Percentiles rank a stretch among this genome's conserved stretches.
phyloP scores from a whole-genome alignment of 1,140 invertebrate genomes.

The Drosophila rufa region DNA sequence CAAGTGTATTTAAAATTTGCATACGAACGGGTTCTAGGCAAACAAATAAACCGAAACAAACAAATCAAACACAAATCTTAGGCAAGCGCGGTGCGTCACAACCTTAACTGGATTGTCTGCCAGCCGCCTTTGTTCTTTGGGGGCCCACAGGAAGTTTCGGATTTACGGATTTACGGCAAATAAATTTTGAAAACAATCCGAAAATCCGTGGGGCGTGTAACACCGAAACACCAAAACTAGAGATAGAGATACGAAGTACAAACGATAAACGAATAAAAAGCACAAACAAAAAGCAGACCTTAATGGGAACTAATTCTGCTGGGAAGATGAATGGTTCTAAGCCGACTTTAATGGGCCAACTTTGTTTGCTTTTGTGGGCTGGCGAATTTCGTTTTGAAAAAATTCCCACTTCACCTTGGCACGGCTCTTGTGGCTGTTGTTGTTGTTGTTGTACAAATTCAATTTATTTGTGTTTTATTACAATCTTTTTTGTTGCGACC shows the following conservation, averaged over 20 bases:
- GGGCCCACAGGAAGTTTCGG: slow-evolving; percentile 53
- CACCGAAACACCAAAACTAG: slow-evolving; percentile 23
- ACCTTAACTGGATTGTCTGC: slow-evolving; percentile 17
- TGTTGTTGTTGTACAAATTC: slow-evolving; percentile 65
- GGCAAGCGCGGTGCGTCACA: slow-evolving; percentile 24
- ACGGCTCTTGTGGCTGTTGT: slow-evolving; percentile 9
- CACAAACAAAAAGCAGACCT: slow-evolving; percentile 29
- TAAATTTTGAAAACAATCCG: slow-evolving; percentile 49
- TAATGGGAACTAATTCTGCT: slow-evolving; percentile 36
- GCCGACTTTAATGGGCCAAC: slow-evolving; percentile 48
- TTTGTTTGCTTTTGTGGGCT: slow-evolving; percentile 37
- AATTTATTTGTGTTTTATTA: slow-evolving; percentile 70
- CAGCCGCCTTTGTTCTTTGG: slow-evolving; percentile 33
- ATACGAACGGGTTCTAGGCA: slow-evolving; percentile 38
- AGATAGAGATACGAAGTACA: neutral
- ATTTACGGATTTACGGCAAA: slow-evolving; percentile 54
- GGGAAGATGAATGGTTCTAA: slow-evolving; percentile 51
- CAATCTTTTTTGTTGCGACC: slow-evolving; percentile 43
- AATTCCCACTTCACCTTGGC: slow-evolving; percentile 69
- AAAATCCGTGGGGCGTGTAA: slow-evolving; percentile 46
- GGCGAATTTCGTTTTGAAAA: slow-evolving; percentile 48
- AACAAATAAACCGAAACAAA: slow-evolving; percentile 45
- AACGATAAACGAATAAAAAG: slow-evolving; percentile 20
- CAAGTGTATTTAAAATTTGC: slow-evolving; percentile 18
- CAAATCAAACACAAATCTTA: slow-evolving; percentile 26